Evolutionary conservation across 2,113 vertebrate species (phyloP).

Genomic region (Synchiropus splendidus): DNA sequence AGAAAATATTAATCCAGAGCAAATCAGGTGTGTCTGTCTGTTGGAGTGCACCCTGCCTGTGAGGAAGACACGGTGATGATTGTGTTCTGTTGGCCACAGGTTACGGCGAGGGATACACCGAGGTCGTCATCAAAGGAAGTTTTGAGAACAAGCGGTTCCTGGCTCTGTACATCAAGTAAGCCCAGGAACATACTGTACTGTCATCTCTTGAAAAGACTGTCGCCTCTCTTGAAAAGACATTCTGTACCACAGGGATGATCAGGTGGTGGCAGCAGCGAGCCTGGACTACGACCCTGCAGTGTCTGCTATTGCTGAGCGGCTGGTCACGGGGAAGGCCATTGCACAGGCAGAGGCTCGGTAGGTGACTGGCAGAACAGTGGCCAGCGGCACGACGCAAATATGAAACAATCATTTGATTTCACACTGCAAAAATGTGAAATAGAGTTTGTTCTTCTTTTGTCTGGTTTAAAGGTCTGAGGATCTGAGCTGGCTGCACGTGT

Average conservation of each 20-base stretch:
- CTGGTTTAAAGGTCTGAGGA: slow-evolving; percentile 50
- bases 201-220: no score
- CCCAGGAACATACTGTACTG: neutral
- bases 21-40: no score
- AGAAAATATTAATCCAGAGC: no score
- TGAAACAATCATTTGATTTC: no score
- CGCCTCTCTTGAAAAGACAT: neutral
- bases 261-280: slow-evolving; percentile 71
- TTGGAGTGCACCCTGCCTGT: no score
- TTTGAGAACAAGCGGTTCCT: slow-evolving; percentile 70
- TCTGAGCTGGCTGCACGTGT: slow-evolving; percentile 62
- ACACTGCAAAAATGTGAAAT: no score
- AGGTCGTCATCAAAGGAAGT: slow-evolving; percentile 70
- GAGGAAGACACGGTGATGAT: no score
- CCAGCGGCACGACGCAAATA: no score
- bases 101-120: slow-evolving; percentile 71
- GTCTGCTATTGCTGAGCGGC: slow-evolving; percentile 68
- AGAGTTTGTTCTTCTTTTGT: slow-evolving; percentile 2
- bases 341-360: slow-evolving; percentile 71
- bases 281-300: slow-evolving; percentile 74
- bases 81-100: slow-evolving; percentile 48
- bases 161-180: slow-evolving; percentile 79
- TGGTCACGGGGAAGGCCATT: slow-evolving; percentile 64
- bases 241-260: slow-evolving; percentile 53
- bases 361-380: neutral